Percentiles rank a stretch among this genome's conserved stretches.
Evolutionary conservation across 1,140 invertebrate species (phyloP).

Genomic region (Antheraea mylitta): DNA sequence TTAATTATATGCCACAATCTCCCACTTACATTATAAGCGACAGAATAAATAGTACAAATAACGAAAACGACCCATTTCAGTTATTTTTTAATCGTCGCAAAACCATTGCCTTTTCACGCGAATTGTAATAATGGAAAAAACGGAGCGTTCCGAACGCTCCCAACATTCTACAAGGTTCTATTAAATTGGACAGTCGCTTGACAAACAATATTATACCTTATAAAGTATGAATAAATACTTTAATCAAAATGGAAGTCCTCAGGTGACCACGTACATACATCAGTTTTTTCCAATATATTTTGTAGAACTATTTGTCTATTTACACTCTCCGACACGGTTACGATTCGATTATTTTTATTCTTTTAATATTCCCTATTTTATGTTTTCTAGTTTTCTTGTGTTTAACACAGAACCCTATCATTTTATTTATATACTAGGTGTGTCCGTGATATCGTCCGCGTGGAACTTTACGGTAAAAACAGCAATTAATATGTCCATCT

Average conservation of each 20-base stretch:
- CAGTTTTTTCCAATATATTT: not conserved
- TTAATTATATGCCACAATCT: too few relatives aligned
- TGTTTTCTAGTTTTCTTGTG: not conserved
- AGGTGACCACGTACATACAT: not conserved
- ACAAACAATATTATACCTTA: conserved; percentile 25
- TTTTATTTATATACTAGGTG: too few relatives aligned
- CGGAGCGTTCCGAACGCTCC: conserved; percentile 46
- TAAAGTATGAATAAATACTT: not conserved
- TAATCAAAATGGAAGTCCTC: not conserved
- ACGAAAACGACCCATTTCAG: not conserved
- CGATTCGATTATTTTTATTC: not conserved
- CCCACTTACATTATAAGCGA: too few relatives aligned
- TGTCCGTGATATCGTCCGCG: too few relatives aligned
- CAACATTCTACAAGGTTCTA: conserved; percentile 57
- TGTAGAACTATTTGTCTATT: not conserved
- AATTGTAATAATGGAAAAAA: conserved; percentile 64
- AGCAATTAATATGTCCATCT: too few relatives aligned
- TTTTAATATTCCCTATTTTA: not conserved
- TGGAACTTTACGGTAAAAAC: too few relatives aligned
- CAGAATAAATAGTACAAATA: not conserved
- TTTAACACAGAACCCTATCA: too few relatives aligned
- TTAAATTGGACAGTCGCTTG: conserved; percentile 31
- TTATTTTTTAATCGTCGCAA: conserved; percentile 24
- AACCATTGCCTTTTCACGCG: conserved; percentile 42
- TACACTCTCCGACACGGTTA: not conserved